These are phyloP conservation scores for Planococcus citri DNA, from an alignment of 1,140 invertebrate species.

Conservation along the genomic window DNA sequence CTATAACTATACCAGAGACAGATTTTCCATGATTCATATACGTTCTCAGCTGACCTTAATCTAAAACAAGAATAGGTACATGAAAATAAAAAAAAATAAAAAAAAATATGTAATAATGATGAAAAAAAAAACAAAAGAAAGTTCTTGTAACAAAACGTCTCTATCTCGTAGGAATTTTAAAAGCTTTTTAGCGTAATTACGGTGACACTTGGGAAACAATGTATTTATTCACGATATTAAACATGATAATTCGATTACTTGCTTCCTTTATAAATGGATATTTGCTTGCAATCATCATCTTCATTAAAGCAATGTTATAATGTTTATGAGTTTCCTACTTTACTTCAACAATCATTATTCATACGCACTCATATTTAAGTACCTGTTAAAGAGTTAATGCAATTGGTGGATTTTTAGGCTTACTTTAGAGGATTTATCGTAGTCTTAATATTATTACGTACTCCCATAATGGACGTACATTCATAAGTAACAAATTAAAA, in stretches of 20 bases:
- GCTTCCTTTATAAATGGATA: slow-evolving; percentile 19
- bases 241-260: slow-evolving; percentile 18
- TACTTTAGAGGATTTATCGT: background rate
- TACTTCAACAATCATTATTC: slow-evolving; percentile 5
- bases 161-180: slow-evolving; percentile 16
- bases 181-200: slow-evolving; percentile 16
- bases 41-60: background rate
- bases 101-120: too few relatives aligned
- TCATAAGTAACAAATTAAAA: background rate
- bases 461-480: background rate
- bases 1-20: too few relatives aligned
- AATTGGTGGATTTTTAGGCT: slow-evolving; percentile 2
- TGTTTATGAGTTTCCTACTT: slow-evolving; percentile 17
- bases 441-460: slow-evolving; percentile 1
- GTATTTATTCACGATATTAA: slow-evolving; percentile 10
- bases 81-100: too few relatives aligned
- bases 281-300: slow-evolving; percentile 15
- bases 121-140: slow-evolving; percentile 6
- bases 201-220: slow-evolving; percentile 15
- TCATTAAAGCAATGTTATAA: slow-evolving; percentile 11
- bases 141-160: slow-evolving; percentile 12
- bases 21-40: too few relatives aligned
- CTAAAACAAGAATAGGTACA: background rate
- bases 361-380: slow-evolving; percentile 3
- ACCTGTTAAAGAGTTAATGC: slow-evolving; percentile 6